Evolutionary conservation across 2,888 invertebrate genomes (phyloP), one percentile per base, ranked within the genome.

Genomic region (Molorchus minor): DNA sequence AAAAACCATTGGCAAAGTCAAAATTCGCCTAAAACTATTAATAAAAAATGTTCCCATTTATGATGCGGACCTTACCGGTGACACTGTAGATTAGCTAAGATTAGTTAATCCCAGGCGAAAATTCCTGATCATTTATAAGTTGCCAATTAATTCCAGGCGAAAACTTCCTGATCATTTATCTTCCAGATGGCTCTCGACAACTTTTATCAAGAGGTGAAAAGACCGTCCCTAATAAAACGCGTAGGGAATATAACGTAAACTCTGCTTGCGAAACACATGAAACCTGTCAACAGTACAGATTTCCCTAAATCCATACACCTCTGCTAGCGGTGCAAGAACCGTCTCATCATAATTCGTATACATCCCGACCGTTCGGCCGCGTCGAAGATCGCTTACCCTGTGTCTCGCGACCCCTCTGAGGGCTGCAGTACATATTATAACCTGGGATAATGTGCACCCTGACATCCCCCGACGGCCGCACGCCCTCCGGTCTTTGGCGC

Each of bases 361-460:
- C 82, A 67, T 85, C 85, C 43, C 71, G 61, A 19, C 84, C 84
- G 65, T 84, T 84, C 25, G 80, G 76, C 51, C 84, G 76, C 33
- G 83, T 76, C 3, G 77, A 69, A 36, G 56, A 59, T 40, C 80
- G 65, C 69, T 81, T 81, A 13, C 74, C 69, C 62, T 80, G 75
- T 16, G 73, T 78, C 54, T 78, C 79, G 19, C 76, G 75, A 51
- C 79, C 77, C 52, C 86, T 80, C 62, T 85, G 85, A 1, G 87
- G 86, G 71, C 85, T 86, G 56, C 86, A 86, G 72, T 89, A 87
- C 83, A 87, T 86, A 75, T 87, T 87, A 75, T 87, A 87, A 12
- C 87, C 72, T 3, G 87, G 89, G 73, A 92, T 88, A 49, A 92
- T 90, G 75, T 92, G 92, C 4, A 91, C 91, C 20, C 87, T 79